Evolutionary conservation across 2,888 invertebrate genomes (phyloP).

Genomic region (Nymphalis c-album): DNA sequence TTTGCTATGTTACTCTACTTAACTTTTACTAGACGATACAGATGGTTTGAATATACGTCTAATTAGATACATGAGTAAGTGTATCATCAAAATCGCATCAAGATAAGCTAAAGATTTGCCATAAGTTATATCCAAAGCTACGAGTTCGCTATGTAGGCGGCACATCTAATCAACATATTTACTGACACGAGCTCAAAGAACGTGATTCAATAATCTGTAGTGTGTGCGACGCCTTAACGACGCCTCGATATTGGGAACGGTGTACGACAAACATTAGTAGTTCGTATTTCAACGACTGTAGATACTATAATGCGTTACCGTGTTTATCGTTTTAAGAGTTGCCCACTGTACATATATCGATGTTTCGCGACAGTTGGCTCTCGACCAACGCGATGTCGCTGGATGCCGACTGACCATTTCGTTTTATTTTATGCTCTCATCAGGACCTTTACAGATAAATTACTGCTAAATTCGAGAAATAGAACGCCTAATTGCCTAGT

Average conservation of each 20-base stretch:
- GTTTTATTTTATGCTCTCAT: constrained; percentile 77
- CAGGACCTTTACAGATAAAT: constrained; percentile 66
- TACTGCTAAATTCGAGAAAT: constrained; percentile 48
- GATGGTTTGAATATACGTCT: constrained; percentile 2
- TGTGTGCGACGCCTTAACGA: constrained; percentile 36
- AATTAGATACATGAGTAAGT: constrained; percentile 8
- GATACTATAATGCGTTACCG: constrained; percentile 21
- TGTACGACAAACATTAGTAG: constrained; percentile 5
- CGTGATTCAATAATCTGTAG: constrained; percentile 36
- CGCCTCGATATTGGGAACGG: constrained; percentile 30
- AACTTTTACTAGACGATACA: not conserved
- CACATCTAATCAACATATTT: constrained; percentile 40
- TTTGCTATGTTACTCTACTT: not conserved
- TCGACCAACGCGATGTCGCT: constrained; percentile 71
- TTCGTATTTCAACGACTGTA: constrained; percentile 21
- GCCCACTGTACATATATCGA: constrained; percentile 32
- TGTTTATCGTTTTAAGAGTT: constrained; percentile 13
- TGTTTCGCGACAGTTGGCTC: constrained; percentile 63
- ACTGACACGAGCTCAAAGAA: constrained; percentile 35
- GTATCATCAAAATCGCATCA: constrained; percentile 25
- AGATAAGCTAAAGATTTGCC: constrained; percentile 27
- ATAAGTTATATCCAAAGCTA: constrained; percentile 29
- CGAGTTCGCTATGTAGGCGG: constrained; percentile 25
- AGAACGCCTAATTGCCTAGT: constrained; percentile 38
- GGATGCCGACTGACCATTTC: constrained; percentile 61